Evolutionary conservation across 2,113 vertebrate genomes (phyloP).

Genomic region (Thomomys bottae): DNA sequence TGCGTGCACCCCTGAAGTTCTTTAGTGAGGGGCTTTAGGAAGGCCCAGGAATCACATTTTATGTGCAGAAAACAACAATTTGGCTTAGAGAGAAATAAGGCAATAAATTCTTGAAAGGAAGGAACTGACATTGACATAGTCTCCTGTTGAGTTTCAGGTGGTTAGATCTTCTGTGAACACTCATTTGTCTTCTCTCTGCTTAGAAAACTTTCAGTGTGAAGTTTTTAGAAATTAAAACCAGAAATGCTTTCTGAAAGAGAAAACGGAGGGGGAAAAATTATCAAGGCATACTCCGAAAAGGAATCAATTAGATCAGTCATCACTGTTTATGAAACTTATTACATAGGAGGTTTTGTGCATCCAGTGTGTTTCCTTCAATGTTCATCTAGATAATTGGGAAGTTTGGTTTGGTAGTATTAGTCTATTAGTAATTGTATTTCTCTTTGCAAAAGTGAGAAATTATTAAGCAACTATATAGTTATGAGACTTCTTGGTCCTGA

Average conservation of each 20-base stretch:
- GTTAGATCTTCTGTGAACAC: slow-evolving; percentile 71
- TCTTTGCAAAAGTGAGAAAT: neutral
- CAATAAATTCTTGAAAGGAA: slow-evolving; percentile 54
- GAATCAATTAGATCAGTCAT: slow-evolving; percentile 12
- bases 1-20: no score
- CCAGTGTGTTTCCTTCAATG: slow-evolving; percentile 2
- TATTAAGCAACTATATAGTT: neutral
- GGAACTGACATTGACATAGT: slow-evolving; percentile 45
- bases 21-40: neutral
- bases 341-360: slow-evolving; percentile 30
- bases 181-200: slow-evolving; percentile 55
- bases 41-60: neutral
- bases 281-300: neutral
- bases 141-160: slow-evolving; percentile 67
- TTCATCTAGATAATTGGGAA: neutral
- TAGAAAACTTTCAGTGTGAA: slow-evolving; percentile 26
- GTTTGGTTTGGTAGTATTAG: slow-evolving; percentile 26
- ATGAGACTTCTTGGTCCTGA: neutral
- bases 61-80: slow-evolving; percentile 4
- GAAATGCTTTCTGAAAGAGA: slow-evolving; percentile 55
- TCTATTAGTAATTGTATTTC: slow-evolving; percentile 4
- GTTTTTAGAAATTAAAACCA: slow-evolving; percentile 61
- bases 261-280: slow-evolving; percentile 18
- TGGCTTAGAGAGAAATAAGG: slow-evolving; percentile 58
- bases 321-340: slow-evolving; percentile 53